Base-by-base conservation (phyloP, 2,888 invertebrate species). In the Pandemis heparana region DNA sequence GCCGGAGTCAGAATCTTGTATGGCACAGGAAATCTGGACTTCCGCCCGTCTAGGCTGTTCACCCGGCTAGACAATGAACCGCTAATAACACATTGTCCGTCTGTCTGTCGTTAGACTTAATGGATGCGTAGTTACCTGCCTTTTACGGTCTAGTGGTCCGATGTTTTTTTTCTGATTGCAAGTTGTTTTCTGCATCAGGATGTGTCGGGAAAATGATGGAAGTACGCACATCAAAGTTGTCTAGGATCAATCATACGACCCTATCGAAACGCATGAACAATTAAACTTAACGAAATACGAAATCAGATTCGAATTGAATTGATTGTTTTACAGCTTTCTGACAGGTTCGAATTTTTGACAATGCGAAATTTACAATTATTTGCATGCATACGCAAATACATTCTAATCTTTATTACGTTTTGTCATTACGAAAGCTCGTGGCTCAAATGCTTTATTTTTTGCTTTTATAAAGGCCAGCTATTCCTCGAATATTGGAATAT, bases 11-110 rank as follows among this genome's bases (percentile, higher is more conserved):
- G 76, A 69, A 79, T 75, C 83, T 78, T 79, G 79, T 87, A 87
- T 82, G 87, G 83, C 82, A 86, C 93, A 90, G 94, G 94, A 94
- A 90, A 92, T 91, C 92, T 90, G 81, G 81, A 89, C 93, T 91
- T 93, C 94, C 94, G 92, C 75, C 83, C 87, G 90, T 89, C 91
- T 93, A 92, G 91, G 89, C 91, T 91, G 86, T 92, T 92, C 87
- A 90, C 89, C 89, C 84, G 88, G 84, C 90, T 88, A 90, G 88
- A 92, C 90, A 86, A 89, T 91, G 87, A 88, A 84, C 87, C 81
- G 83, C 84, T 89, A 89, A 88, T 87, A 87, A 86, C 83, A 84
- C 85, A 88, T 87, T 88, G 88, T 89, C 79, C 84, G 85, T 83
- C 84, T 84, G 87, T 87, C 81, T 77, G 75, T 76, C 77, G 75